Evolutionary conservation across 2,797 vertebrate species (phyloP).

Genomic region (Adelosebastes latens): DNA sequence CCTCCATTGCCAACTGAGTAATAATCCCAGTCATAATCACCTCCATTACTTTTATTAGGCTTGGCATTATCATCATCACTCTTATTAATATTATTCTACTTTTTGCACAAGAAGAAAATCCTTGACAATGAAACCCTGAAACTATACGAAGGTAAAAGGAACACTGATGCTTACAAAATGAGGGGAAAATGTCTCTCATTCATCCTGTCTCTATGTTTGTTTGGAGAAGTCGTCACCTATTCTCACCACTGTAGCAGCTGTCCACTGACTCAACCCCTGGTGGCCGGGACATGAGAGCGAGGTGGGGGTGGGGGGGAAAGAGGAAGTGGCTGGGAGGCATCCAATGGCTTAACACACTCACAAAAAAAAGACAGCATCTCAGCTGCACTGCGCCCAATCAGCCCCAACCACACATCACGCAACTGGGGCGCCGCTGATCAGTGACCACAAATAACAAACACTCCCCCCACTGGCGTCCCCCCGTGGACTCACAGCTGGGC

Average conservation of each 20-base stretch:
- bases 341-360: conserved; percentile 31
- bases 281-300: neutral
- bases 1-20: conserved; percentile 83
- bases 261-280: conserved; percentile 37
- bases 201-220: conserved; percentile 28
- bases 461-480: conserved; percentile 25
- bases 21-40: conserved; percentile 86
- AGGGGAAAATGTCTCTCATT: conserved; percentile 33
- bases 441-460: conserved; percentile 62
- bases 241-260: conserved; percentile 30
- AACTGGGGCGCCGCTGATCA: conserved; percentile 50
- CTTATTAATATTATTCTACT: conserved; percentile 82
- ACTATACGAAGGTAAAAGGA: conserved; percentile 56
- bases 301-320: neutral
- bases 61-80: conserved; percentile 81
- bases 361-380: conserved; percentile 32
- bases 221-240: conserved; percentile 15
- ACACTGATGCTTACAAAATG: conserved; percentile 37
- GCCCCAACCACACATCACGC: conserved; percentile 34
- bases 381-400: conserved; percentile 43
- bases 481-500: conserved; percentile 54
- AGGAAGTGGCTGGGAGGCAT: conserved; percentile 34
- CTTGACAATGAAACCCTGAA: conserved; percentile 71
- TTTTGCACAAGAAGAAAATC: conserved; percentile 72
- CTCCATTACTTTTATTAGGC: conserved; percentile 86